Conservation (phyloP, 2,797 vertebrate species). For the Gambusia yucatana region DNA sequence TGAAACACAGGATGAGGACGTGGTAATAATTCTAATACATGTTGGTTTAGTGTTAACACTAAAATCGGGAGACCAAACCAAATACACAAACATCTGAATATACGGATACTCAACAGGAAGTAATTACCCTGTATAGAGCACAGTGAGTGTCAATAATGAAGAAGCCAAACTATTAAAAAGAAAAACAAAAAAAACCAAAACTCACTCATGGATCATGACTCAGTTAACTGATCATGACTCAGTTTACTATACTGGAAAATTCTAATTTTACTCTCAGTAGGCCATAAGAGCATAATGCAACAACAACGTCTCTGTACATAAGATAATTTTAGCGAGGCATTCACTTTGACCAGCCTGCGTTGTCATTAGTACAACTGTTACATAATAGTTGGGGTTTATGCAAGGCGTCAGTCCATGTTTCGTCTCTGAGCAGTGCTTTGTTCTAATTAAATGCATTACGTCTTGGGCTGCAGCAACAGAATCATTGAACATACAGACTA, state of each 20-base stretch:
- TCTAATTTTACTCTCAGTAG: no score
- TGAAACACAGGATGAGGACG: neutral
- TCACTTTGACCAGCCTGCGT: neutral
- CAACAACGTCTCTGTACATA: neutral
- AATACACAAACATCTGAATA: neutral
- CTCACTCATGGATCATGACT: neutral
- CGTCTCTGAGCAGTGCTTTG: neutral
- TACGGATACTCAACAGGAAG: neutral
- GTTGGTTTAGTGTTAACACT: neutral
- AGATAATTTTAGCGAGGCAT: neutral
- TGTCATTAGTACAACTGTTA: neutral
- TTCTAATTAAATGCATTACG: conserved; percentile 4
- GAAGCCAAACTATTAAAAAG: neutral
- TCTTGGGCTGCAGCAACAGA: neutral
- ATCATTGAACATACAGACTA: conserved; percentile 1
- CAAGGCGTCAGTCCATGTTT: neutral
- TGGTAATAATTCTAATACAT: neutral
- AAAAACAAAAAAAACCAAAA: neutral
- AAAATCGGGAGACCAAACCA: neutral
- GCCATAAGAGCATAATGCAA: no score
- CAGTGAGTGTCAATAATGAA: neutral
- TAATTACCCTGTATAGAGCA: neutral
- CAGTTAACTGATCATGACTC: neutral
- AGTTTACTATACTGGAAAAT: neutral
- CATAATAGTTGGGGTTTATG: neutral